Conservation (phyloP, 2,113 vertebrate species). For the Eulemur macaco region DNA sequence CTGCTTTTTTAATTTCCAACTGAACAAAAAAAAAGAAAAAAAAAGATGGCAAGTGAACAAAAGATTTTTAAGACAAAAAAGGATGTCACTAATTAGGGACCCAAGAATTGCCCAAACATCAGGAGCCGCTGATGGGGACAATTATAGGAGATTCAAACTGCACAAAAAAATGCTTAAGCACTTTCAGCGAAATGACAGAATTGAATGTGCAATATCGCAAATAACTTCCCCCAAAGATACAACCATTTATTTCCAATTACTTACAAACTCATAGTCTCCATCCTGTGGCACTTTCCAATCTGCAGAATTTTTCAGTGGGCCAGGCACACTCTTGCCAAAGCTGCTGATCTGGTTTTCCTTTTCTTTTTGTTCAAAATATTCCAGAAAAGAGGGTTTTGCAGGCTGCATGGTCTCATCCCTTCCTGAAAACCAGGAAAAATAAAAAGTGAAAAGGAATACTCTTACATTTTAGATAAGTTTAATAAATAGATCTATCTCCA, state of each 20-base stretch:
- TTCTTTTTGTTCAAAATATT: conserved; percentile 98
- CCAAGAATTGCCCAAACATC: conserved; percentile 13
- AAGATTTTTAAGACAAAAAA: conserved; percentile 56
- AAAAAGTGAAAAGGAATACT: background rate
- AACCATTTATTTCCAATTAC: conserved; percentile 75
- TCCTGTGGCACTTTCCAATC: conserved; percentile 92
- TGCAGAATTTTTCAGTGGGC: conserved; percentile 84
- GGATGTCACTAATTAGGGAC: background rate
- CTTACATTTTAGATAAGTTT: background rate
- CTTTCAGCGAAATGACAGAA: background rate
- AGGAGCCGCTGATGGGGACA: background rate
- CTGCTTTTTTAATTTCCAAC: conserved; percentile 60
- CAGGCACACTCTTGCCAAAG: conserved; percentile 84
- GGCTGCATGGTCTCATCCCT: conserved; percentile 92
- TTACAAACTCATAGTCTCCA: conserved; percentile 94
- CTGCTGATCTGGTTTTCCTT: conserved; percentile 91
- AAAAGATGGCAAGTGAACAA: conserved; percentile 44
- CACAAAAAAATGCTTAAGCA: background rate
- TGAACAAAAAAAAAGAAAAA: conserved; percentile 39
- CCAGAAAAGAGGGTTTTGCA: conserved; percentile 94
- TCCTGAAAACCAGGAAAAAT: conserved; percentile 84
- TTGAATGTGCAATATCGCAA: background rate
- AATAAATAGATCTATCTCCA: background rate
- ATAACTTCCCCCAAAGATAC: background rate
- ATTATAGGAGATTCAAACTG: background rate